Base-by-base conservation (phyloP, 2,888 invertebrate species). In the Calliopum simillimum region DNA sequence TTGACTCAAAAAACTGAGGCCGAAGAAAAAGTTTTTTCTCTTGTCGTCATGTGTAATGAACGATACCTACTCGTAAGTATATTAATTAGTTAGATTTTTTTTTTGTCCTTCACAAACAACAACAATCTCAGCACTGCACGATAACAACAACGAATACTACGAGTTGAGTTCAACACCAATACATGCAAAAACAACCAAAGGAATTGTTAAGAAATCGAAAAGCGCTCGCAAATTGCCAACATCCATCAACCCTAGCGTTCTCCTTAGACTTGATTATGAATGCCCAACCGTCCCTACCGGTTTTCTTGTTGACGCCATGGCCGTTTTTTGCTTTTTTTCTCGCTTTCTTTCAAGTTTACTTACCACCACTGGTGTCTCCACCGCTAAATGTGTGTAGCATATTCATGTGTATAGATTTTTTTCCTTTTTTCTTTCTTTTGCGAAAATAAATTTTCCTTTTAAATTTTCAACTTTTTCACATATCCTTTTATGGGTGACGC, bases 361-460 rank as follows among this genome's bases (percentile, higher is more conserved):
- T 74, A 81, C 81, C 81, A 75, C 78, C 77, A 68, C 71, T 69
- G 21, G 61, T 75, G 68, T 75, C 72, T 69, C 79, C 75, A 75
- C 82, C 82, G 72, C 82, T 76, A 73, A 81, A 79, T 75, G 82
- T 81, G 75, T 84, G 82, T 77, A 84, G 76, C 84, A 83, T 84
- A 78, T 84, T 83, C 84, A 82, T 81, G 49, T 58, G 59, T 67
- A 67, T 58, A 67, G 49, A 58, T 59, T 67, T 67, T 67, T 58
- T 13, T 58, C 12, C 2, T 4, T n/a, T 53, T 59, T 61, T 8
- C 43, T 56, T 58, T 14, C 13, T 19, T 43, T 25, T 25, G 25
- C 49, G 16, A 56, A 46, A 56, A 47, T 46, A 33, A n/a, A 44
- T 55, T 65, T 65, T 65, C 14, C 33, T 63, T 41, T 55, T 41